Base-by-base conservation (phyloP, 1,140 invertebrate species). In the Papilio aristodemus region DNA sequence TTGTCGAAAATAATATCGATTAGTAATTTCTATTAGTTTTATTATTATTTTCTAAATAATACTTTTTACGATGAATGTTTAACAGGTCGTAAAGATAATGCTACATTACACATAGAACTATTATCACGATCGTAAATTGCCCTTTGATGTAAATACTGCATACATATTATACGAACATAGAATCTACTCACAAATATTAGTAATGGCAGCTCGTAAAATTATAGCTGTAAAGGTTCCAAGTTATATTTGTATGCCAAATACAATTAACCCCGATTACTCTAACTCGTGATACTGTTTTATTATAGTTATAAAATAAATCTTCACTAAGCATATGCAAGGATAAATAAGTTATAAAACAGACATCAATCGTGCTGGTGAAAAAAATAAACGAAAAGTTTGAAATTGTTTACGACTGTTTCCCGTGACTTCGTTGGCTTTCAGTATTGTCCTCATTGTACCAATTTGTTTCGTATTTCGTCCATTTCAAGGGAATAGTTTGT, bases 241-340 rank as follows among this genome's bases (percentile, higher is more conserved):
- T 54, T 22, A 54, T 54, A 54, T 22, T 25, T 54, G 46, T 54
- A 54, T 25, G 46, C 46, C 46, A 54, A 54, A 54, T 54, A 54
- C 19, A 54, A 54, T 54, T 54, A 54, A 54, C 46, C 46, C 22
- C 19, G 46, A 54, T 54, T 54, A 25, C 46, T 54, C 4, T 11
- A 54, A 4, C 19, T 22, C 19, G 46, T 22, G 46, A 54, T 22
- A 22, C 46, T 54, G 19, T 54, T 54, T 54, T 54, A 54, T 54
- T 22, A 22, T 25, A 25, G 46, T 54, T 11, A 54, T 54, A 54
- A 50, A 50, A 50, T 50, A 50, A 22, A 50, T 50, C 43, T 50
- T 19, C 43, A 50, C 9, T 54, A 54, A 54, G 9, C 46, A 54
- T 22, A 54, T 22, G 19, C 46, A 22, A 54, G 46, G 19, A 54